A percentile compares a stretch with the other conserved stretches of the same genome.
These are phyloP conservation scores for Characodon lateralis DNA, from an alignment of 2,797 vertebrate genomes.

Conservation along the genomic window DNA sequence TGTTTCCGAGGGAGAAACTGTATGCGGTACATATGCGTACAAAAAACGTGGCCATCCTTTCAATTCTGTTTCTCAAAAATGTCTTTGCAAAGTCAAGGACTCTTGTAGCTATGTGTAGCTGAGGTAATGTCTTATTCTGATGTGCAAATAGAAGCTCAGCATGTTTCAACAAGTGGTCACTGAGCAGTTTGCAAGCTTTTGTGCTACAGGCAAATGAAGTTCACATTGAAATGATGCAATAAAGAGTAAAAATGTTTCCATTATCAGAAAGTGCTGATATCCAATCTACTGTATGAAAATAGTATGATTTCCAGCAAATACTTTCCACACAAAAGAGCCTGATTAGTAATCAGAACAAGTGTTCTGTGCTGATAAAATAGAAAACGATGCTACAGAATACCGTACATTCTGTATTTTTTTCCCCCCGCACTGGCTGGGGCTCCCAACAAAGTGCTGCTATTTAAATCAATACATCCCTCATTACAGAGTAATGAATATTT, in stretches of 20 bases:
- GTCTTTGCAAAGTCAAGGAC: not conserved
- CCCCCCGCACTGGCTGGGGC: constrained; percentile 11
- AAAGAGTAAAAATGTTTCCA: constrained; percentile 63
- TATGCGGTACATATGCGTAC: not conserved
- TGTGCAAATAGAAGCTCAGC: constrained; percentile 19
- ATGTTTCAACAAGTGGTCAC: constrained; percentile 52
- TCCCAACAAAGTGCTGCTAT: constrained; percentile 74
- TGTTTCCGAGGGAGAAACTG: not conserved
- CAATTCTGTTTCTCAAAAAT: not conserved
- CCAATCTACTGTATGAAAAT: constrained; percentile 50
- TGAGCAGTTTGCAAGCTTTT: constrained; percentile 42
- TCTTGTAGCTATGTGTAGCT: not conserved
- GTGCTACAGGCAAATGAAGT: constrained; percentile 50
- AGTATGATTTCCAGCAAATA: constrained; percentile 48
- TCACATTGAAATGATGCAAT: constrained; percentile 70
- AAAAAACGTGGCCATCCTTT: not conserved
- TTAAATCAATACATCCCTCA: constrained; percentile 83
- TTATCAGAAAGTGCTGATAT: constrained; percentile 58
- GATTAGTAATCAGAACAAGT: constrained; percentile 69
- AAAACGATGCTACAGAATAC: constrained; percentile 55
- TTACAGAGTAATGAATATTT: constrained; percentile 81
- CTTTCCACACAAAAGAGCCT: constrained; percentile 51
- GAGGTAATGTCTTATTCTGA: constrained; percentile 29
- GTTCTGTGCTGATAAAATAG: constrained; percentile 62
- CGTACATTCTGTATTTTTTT: constrained; percentile 48